A percentile compares a stretch with the other conserved stretches of the same genome.
Conservation (phyloP, 2,888 invertebrate genomes). For the Temnothorax unifasciatus region DNA sequence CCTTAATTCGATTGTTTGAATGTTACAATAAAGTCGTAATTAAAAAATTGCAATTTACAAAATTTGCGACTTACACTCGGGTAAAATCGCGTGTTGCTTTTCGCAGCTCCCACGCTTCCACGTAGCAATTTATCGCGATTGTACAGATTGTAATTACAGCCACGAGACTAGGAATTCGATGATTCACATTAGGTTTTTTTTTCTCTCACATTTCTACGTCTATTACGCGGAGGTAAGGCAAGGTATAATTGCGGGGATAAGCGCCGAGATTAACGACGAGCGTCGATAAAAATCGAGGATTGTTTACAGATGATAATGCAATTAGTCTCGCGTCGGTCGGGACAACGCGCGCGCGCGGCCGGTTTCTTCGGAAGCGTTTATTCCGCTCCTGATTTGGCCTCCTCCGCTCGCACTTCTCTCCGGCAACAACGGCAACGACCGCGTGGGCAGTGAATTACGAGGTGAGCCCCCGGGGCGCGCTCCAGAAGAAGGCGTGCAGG, state of each 20-base stretch:
- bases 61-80: background rate
- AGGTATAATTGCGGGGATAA: background rate
- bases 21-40: background rate
- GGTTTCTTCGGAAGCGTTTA: constrained; percentile 63
- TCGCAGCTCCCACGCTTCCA: background rate
- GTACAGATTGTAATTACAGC: background rate
- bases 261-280: constrained; percentile 11
- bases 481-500: constrained; percentile 42
- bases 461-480: constrained; percentile 71
- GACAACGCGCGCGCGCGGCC: constrained; percentile 17
- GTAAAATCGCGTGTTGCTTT: constrained; percentile 6
- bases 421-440: constrained; percentile 44
- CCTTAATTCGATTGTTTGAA: background rate
- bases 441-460: constrained; percentile 80
- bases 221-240: background rate
- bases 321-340: constrained; percentile 44
- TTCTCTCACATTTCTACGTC: background rate
- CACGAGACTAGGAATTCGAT: background rate
- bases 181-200: constrained; percentile 24
- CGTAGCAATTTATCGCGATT: constrained; percentile 22
- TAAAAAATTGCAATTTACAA: background rate
- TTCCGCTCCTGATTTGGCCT: constrained; percentile 62
- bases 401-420: constrained; percentile 41
- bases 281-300: background rate
- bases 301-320: constrained; percentile 50